These are phyloP conservation scores for Parapristionchus giblindavisi DNA, from an alignment of 2,888 invertebrate genomes.

Conservation along the genomic window DNA sequence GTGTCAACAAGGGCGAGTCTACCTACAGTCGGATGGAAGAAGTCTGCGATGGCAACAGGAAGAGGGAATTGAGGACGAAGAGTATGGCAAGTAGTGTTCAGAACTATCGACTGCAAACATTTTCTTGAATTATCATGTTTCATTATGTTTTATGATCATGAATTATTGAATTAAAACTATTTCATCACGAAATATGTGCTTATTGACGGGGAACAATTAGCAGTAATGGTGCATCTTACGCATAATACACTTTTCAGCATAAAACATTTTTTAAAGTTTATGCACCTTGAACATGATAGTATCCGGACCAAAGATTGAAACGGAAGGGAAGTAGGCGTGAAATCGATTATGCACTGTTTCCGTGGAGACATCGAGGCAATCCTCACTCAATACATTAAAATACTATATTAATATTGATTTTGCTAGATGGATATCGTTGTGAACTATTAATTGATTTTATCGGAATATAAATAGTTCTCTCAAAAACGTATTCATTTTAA, in stretches of 20 bases:
- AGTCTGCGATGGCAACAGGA: conserved; percentile 48
- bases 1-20: conserved; percentile 54
- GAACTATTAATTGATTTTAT: too few relatives aligned
- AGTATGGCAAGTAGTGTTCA: conserved; percentile 46
- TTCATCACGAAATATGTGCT: not conserved
- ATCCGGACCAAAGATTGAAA: conserved; percentile 56
- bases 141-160: not conserved
- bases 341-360: conserved; percentile 52
- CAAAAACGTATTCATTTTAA: not conserved
- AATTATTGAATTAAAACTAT: not conserved
- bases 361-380: conserved; percentile 56
- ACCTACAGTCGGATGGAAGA: conserved; percentile 54
- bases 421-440: conserved; percentile 27
- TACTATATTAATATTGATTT: conserved; percentile 41
- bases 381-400: conserved; percentile 45
- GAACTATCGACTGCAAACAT: conserved; percentile 45
- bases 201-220: too few relatives aligned
- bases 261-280: too few relatives aligned
- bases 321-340: conserved; percentile 52
- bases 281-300: conserved; percentile 54
- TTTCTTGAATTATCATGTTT: not conserved
- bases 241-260: too few relatives aligned
- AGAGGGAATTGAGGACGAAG: conserved; percentile 55
- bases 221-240: too few relatives aligned
- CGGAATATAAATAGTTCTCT: too few relatives aligned